phyloP scores from a whole-genome alignment of 2,797 vertebrate species.

The Silurus aristotelis region DNA sequence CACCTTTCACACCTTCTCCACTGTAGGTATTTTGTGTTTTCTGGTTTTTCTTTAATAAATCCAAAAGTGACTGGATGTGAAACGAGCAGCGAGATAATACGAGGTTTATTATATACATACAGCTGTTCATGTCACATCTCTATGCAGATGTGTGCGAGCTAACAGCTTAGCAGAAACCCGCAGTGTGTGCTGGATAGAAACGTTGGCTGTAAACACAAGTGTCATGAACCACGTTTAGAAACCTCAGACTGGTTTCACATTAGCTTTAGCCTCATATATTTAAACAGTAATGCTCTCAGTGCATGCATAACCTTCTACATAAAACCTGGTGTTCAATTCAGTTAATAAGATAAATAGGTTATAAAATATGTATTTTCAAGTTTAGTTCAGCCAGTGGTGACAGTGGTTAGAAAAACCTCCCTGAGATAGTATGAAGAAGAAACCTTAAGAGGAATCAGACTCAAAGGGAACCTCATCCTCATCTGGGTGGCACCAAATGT shows the following conservation, averaged over 20 bases:
- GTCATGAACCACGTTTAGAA: too few species aligned
- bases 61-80: background rate
- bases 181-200: background rate
- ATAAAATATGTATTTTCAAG: too few species aligned
- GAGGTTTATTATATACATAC: background rate
- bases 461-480: too few species aligned
- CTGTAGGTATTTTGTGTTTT: background rate
- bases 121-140: background rate
- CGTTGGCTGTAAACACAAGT: background rate
- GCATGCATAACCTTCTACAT: too few species aligned
- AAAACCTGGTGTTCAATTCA: too few species aligned
- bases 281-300: background rate
- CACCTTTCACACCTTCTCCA: too few species aligned
- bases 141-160: background rate
- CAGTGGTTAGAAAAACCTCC: too few species aligned
- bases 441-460: too few species aligned
- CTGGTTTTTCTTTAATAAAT: background rate
- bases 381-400: too few species aligned
- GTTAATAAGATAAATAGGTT: too few species aligned
- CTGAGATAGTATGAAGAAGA: too few species aligned
- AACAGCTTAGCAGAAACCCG: background rate
- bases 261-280: background rate
- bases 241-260: background rate
- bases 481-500: too few species aligned
- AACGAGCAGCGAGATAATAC: background rate